Evolutionary conservation across 92 coral and sea anemone genomes (phyloP).

Genomic region (Chrysogorgia sp.): DNA sequence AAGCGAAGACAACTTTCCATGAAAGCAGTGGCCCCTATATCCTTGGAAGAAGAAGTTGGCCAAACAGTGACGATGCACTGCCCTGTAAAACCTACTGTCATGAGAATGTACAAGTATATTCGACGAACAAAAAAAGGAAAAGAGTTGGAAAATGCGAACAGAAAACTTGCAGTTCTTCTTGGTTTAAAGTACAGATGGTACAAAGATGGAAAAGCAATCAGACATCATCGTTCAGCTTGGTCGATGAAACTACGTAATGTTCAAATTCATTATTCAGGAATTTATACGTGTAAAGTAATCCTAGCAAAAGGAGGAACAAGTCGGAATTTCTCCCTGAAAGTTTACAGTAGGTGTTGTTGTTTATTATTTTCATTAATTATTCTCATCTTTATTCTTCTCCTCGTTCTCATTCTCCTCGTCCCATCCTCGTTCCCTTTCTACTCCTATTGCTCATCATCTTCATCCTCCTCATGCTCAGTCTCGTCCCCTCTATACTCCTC

Average conservation of each 20-base stretch:
- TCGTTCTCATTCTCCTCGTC: background rate
- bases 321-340: conserved; percentile 14
- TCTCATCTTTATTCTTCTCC: too few species aligned
- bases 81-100: conserved; percentile 16
- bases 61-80: conserved; percentile 24
- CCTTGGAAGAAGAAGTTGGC: conserved; percentile 22
- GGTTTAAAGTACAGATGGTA: conserved; percentile 39
- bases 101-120: conserved; percentile 20
- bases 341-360: conserved; percentile 17
- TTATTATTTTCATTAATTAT: too few species aligned
- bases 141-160: conserved; percentile 6
- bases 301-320: background rate
- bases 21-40: background rate
- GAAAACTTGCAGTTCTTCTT: background rate
- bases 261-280: conserved; percentile 3
- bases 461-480: too few species aligned
- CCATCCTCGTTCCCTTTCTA: too few species aligned
- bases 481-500: too few species aligned
- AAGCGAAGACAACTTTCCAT: background rate
- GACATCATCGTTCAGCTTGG: conserved; percentile 44
- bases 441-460: too few species aligned
- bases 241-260: conserved; percentile 3
- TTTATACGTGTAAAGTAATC: conserved; percentile 19
- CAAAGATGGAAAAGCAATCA: conserved; percentile 26
- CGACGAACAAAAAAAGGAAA: conserved; percentile 21